Evolutionary conservation across 2,888 invertebrate genomes (phyloP).

Genomic region (Hirtodrosophila trivittata): DNA sequence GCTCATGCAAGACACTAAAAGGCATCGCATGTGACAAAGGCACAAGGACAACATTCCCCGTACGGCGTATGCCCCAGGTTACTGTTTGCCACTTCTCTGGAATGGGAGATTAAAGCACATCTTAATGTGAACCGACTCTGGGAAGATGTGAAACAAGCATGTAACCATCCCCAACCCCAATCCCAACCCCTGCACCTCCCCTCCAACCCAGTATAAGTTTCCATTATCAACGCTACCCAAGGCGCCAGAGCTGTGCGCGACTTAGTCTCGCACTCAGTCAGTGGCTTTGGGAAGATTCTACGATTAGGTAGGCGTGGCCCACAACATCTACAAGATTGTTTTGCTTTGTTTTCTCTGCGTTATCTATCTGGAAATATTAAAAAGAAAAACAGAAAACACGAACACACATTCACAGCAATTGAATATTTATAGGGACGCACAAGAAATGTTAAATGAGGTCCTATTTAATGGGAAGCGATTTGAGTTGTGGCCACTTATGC

Average conservation of each 20-base stretch:
- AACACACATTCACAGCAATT: constrained; percentile 43
- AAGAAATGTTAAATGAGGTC: constrained; percentile 31
- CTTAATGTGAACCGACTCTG: constrained; percentile 59
- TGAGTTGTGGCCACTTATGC: constrained; percentile 23
- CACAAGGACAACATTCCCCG: constrained; percentile 32
- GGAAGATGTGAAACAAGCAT: constrained; percentile 4
- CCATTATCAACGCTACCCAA: constrained; percentile 58
- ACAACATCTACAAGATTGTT: constrained; percentile 29
- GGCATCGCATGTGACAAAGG: constrained; percentile 58
- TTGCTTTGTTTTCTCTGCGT: constrained; percentile 24
- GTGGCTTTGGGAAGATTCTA: constrained; percentile 12
- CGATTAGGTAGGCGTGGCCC: constrained; percentile 19
- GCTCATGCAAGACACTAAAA: constrained; percentile 65
- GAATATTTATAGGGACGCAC: constrained; percentile 60
- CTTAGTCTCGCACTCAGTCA: constrained; percentile 8
- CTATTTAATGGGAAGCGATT: constrained; percentile 15
- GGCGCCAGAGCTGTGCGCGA: constrained; percentile 34
- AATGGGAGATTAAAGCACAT: constrained; percentile 65
- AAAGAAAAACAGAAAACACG: constrained; percentile 18
- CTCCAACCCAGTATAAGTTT: constrained; percentile 47
- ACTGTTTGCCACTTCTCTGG: neutral
- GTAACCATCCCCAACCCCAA: neutral
- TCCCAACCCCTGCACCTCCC: neutral
- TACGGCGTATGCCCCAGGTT: neutral
- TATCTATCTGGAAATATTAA: constrained; percentile 51